Base-by-base conservation (phyloP, 2,113 vertebrate genomes). In the Centropus unirufus region DNA sequence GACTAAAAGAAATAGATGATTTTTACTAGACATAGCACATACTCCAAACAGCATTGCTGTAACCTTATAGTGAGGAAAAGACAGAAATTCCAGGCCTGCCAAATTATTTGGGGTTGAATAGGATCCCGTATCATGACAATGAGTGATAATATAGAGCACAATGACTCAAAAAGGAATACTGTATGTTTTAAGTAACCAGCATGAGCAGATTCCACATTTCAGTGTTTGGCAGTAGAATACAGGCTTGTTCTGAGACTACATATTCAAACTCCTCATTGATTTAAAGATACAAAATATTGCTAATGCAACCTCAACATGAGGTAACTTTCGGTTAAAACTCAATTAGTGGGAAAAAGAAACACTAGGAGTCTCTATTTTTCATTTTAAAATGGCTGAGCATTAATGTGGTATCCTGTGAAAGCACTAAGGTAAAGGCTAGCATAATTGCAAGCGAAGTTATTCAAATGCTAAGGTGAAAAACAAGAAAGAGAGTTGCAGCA, bases 161-260 rank as follows among this genome's bases (percentile, higher is more conserved):
- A 81, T 93, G 75, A 64, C 32, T 55, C 32, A 81, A 36, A 76
- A 89, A 79, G 69, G 91, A 97, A 89, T 87, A 72, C 46, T 39
- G 23, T 57, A 24, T 20, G 52, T 67, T 90, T 87, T 52, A 73
- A 79, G 40, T 44, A 96, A 83, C 55, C 87, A 82, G 78, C 93
- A 97, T 67, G 42, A 92, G 55, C 46, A 80, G 85, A 91, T 78
- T 87, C 80, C 51, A 76, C 66, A 80, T 73, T 85, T 91, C 79
- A 91, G 52, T 12, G 39, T 73, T 95, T 94, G 94, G 96, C 94
- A 95, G 75, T 19, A 94, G 78, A 94, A 95, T 49, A 94, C 24
- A 91, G 84, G 57, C 84, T 90, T 80, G 34, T 34, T 59, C 75
- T 66, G 46, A 26, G 51, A 79, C 76, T 77, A 16, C 0, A 2